Evolutionary conservation across 1,140 invertebrate species (phyloP), one percentile per base, ranked within the genome.

Genomic region (Leptopilina clavipes): DNA sequence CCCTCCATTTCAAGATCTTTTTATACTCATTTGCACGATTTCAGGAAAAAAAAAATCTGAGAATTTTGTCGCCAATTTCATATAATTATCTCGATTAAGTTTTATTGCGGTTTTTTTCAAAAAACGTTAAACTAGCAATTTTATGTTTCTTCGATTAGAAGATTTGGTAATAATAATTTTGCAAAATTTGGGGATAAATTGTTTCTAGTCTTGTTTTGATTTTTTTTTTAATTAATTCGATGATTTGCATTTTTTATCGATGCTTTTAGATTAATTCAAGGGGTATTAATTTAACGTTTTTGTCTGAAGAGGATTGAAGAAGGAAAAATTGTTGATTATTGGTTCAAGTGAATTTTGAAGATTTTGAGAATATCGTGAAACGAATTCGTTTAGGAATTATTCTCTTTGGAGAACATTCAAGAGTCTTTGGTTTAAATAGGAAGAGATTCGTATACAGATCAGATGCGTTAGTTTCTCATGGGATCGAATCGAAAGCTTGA

Each of bases 401-500:
- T 18, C 52, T 54, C 25, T 65, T 65, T 65, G n/a, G 31, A 65
- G 25, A 65, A 65, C 25, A 37, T 65, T 65, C 25, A 31, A 31
- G 22, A 65, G 59, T 37, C 59, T n/a, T 19, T 8, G 59, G 59
- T 65, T 65, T 65, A 65, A 8, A 40, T 65, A 65, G 59, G 25
- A 59, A 31, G 12, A 65, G 59, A 65, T 65, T 31, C 22, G 25
- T 65, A 65, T 59, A 65, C 59, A 25, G 59, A 65, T 65, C 59
- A 6, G 8, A 22, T 59, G 54, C 54, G 54, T 59, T 22, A 18
- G 19, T 59, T 9, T 40, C 54, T 59, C 54, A 65, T 65, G 59
- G 59, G 59, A 65, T 65, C 59, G 59, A 65, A 65, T 65, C 59
- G 59, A 65, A 65, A 65, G 59, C 59, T 65, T 65, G 25, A 65